Conservation (phyloP, 2,797 vertebrate genomes). For the Cercopithecus hamlyni region DNA sequence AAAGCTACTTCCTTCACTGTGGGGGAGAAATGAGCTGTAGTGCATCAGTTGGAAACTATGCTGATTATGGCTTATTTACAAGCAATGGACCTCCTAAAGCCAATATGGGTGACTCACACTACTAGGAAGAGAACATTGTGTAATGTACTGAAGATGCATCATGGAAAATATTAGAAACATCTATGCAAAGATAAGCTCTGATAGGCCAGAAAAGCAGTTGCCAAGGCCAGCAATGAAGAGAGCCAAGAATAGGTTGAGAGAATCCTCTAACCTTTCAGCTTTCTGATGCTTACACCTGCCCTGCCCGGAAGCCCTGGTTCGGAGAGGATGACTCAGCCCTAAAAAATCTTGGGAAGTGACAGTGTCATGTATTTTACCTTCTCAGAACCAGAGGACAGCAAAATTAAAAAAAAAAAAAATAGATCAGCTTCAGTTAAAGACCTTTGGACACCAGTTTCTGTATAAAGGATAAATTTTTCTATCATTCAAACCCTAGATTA, state of each 20-base stretch:
- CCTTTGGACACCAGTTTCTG: not conserved
- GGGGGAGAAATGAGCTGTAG: constrained; percentile 25
- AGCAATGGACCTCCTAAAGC: not conserved
- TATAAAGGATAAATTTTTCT: not conserved
- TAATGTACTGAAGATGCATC: not conserved
- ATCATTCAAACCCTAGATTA: not conserved
- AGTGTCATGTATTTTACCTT: not conserved
- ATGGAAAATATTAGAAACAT: constrained; percentile 68
- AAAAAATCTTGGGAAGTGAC: not conserved
- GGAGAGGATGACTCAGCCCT: not conserved
- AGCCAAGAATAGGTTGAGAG: not conserved
- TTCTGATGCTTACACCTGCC: not conserved
- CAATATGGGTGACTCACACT: constrained; percentile 47
- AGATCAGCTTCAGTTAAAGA: not conserved
- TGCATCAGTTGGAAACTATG: not conserved
- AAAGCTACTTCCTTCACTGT: constrained; percentile 15
- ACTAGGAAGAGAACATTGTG: constrained; percentile 41
- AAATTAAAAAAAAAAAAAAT: not conserved
- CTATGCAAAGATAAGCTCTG: constrained; percentile 47
- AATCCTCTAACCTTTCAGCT: not conserved
- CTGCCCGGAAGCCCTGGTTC: not conserved
- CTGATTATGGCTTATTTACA: constrained; percentile 58
- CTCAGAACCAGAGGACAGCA: not conserved
- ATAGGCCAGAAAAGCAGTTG: constrained; percentile 23
- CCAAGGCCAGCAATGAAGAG: constrained; percentile 16